Conservation (phyloP, 1,140 invertebrate genomes). For the Pentalonia nigronervosa region DNA sequence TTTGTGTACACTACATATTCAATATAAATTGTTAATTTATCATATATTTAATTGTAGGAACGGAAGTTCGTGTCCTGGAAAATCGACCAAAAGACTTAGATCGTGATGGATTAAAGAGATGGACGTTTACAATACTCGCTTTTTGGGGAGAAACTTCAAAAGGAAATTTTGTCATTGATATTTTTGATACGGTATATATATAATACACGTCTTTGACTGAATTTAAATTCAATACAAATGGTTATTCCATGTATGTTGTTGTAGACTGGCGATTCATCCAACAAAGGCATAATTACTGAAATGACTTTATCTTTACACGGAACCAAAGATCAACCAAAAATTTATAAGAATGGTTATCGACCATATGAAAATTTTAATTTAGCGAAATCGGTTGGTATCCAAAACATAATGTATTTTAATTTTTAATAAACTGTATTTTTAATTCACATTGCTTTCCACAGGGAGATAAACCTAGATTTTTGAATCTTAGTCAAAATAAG, state of each 20-base stretch:
- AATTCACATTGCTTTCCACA: neutral
- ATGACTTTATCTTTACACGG: conserved; percentile 53
- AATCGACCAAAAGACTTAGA: conserved; percentile 75
- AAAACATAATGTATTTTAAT: no score
- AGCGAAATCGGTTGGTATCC: conserved; percentile 2
- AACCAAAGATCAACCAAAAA: conserved; percentile 47
- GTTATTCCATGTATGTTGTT: neutral
- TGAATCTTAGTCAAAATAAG: neutral
- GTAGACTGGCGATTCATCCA: neutral
- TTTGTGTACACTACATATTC: neutral
- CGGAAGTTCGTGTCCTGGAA: conserved; percentile 74
- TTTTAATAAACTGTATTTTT: neutral
- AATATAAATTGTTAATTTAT: neutral
- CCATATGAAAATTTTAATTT: neutral
- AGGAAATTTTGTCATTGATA: conserved; percentile 77
- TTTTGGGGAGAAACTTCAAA: conserved; percentile 87
- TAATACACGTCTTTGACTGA: no score
- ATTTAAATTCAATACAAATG: neutral
- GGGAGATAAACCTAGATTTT: neutral
- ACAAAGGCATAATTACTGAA: conserved; percentile 37
- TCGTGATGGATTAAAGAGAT: conserved; percentile 77
- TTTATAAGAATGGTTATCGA: conserved; percentile 24
- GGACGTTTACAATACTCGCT: conserved; percentile 89
- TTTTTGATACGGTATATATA: conserved; percentile 70
- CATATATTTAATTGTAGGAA: conserved; percentile 66